Percentiles rank a stretch among this genome's conserved stretches.
Evolutionary conservation across 92 coral and sea anemone species (phyloP).

Genomic region (Porites cylindrica): DNA sequence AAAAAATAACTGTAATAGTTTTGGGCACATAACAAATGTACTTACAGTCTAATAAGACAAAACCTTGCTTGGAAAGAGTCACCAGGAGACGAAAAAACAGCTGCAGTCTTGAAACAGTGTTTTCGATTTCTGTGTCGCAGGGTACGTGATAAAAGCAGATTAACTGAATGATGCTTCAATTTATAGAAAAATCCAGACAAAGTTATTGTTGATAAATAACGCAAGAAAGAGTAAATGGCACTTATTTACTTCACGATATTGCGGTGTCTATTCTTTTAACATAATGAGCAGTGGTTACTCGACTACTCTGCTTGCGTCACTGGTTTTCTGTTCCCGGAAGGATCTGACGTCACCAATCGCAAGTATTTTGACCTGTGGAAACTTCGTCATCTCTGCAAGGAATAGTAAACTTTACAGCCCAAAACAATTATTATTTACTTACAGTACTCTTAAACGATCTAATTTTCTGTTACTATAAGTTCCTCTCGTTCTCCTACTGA

Average conservation of each 20-base stretch:
- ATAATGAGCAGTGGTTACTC: background rate
- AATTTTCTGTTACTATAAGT: no score
- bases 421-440: no score
- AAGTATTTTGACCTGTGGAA: no score
- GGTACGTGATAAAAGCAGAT: background rate
- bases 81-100: background rate
- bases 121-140: no score
- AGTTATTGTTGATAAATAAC: conserved; percentile 4
- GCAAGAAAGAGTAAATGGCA: background rate
- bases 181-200: conserved; percentile 19
- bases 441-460: no score
- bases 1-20: conserved; percentile 4
- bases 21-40: background rate
- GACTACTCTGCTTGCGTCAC: conserved; percentile 20
- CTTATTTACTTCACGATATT: background rate
- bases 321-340: background rate
- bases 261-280: background rate
- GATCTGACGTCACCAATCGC: no score
- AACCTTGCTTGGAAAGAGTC: no score
- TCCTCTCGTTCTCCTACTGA: no score
- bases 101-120: background rate
- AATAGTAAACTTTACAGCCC: no score
- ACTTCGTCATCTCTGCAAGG: no score
- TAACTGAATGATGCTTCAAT: conserved; percentile 6
- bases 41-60: background rate